These are phyloP conservation scores for Danio albolineatus DNA, from an alignment of 2,797 vertebrate genomes.

Conservation along the genomic window DNA sequence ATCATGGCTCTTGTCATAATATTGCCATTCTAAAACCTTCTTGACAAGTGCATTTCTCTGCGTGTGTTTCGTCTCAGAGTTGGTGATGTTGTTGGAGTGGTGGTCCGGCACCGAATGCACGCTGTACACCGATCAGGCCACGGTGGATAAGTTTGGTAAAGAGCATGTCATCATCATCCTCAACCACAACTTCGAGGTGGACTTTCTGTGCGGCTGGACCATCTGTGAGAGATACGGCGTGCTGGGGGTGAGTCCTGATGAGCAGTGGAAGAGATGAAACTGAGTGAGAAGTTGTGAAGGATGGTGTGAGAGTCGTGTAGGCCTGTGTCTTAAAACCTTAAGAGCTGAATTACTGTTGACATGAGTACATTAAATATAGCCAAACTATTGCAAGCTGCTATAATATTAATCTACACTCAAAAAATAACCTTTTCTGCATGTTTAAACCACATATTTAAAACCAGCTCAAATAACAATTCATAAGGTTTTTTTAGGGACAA, in stretches of 20 bases:
- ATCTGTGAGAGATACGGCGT: conserved; percentile 96
- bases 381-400: neutral
- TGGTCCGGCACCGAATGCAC: conserved; percentile 98
- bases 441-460: too few species aligned
- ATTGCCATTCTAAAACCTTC: neutral
- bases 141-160: conserved; percentile 89
- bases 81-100: conserved; percentile 99
- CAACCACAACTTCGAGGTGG: conserved; percentile 99
- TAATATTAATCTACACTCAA: too few species aligned
- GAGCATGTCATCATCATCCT: conserved; percentile 97
- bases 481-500: too few species aligned
- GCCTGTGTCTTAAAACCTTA: neutral
- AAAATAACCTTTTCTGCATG: too few species aligned
- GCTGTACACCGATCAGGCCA: conserved; percentile 91
- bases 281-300: neutral
- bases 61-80: conserved; percentile 76
- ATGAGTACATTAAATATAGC: neutral
- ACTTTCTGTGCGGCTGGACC: conserved; percentile 98
- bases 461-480: too few species aligned
- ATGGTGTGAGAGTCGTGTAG: neutral
- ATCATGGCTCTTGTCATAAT: neutral
- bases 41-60: neutral
- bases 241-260: conserved; percentile 84
- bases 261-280: too few species aligned
- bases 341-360: neutral